Evolutionary conservation across 2,888 invertebrate species (phyloP).

Genomic region (Yponomeuta malinellus): DNA sequence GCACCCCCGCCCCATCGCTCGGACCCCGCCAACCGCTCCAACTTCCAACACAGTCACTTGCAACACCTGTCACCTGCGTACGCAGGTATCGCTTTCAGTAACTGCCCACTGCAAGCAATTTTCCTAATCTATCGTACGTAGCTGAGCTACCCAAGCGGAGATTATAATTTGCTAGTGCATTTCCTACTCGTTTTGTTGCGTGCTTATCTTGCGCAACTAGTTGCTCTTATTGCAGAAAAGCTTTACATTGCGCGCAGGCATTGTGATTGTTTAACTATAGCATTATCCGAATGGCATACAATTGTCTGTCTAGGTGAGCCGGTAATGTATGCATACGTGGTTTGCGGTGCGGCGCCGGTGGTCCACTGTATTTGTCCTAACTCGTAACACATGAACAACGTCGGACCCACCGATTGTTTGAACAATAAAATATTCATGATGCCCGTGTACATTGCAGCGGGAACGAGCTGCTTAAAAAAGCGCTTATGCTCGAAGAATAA

Average conservation of each 20-base stretch:
- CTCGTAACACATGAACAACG: conserved; percentile 17
- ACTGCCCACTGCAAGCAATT: background rate
- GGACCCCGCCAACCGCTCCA: conserved; percentile 5
- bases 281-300: conserved; percentile 5
- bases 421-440: conserved; percentile 26
- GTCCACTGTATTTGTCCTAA: conserved; percentile 19
- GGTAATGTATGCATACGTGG: conserved; percentile 13
- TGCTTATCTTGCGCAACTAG: background rate
- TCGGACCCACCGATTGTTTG: conserved; percentile 23
- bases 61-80: background rate
- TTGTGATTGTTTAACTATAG: conserved; percentile 11
- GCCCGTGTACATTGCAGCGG: conserved; percentile 17
- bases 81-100: background rate
- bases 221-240: background rate
- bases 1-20: conserved; percentile 7
- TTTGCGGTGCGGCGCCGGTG: conserved; percentile 21
- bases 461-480: conserved; percentile 38
- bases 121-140: background rate
- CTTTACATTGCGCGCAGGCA: conserved; percentile 5
- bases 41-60: background rate
- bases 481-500: background rate
- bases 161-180: conserved; percentile 1
- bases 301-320: conserved; percentile 8
- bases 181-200: background rate
- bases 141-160: background rate